A percentile compares a stretch with the other conserved stretches of the same genome.
These are phyloP conservation scores for Nyctalus aviator DNA, from an alignment of 2,797 vertebrate species.

Conservation along the genomic window DNA sequence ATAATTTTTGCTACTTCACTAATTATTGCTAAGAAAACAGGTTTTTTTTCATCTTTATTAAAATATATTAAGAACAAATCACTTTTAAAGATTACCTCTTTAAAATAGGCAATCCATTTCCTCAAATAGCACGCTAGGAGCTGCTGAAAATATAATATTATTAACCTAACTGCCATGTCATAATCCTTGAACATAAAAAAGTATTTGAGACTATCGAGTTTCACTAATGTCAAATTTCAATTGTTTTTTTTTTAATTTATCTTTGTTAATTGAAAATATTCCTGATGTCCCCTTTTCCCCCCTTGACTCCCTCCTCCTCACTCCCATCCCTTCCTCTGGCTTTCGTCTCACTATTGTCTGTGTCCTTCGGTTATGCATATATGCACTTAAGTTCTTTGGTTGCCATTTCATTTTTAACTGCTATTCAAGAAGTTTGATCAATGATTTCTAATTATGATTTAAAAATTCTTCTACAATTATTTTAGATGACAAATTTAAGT, in stretches of 20 bases:
- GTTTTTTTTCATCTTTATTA: neutral
- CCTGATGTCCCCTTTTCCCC: too few species aligned
- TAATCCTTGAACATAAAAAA: neutral
- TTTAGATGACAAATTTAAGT: neutral
- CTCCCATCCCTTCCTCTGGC: too few species aligned
- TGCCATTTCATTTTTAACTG: neutral
- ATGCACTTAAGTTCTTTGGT: too few species aligned
- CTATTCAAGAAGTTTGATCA: neutral
- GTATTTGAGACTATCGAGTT: neutral
- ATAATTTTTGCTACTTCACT: neutral
- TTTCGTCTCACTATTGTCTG: too few species aligned
- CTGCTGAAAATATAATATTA: neutral
- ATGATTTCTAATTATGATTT: neutral
- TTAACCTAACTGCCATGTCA: neutral
- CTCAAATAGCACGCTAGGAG: neutral
- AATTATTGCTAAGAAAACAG: neutral
- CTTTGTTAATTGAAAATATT: too few species aligned
- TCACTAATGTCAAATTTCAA: neutral
- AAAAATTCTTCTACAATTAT: neutral
- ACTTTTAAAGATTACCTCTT: neutral
- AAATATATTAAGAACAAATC: neutral
- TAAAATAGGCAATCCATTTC: neutral
- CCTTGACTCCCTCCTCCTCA: too few species aligned
- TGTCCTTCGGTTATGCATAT: too few species aligned
- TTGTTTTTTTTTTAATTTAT: too few species aligned